Conservation (phyloP, 2,888 invertebrate species). For the Leptopilina drosophilae region DNA sequence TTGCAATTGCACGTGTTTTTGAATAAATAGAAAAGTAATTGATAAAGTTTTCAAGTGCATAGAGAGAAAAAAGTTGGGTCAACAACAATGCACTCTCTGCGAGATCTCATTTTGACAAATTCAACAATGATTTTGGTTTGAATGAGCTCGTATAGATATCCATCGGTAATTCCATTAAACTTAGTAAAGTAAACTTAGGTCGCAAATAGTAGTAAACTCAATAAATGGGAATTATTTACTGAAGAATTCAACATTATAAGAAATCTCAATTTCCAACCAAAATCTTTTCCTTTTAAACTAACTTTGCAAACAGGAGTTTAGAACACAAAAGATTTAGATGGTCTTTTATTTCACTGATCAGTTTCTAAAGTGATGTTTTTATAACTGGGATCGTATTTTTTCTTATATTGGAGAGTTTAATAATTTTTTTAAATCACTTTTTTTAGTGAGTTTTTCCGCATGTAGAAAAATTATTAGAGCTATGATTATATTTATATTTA, state of each 20-base stretch:
- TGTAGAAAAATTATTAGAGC: too few species aligned
- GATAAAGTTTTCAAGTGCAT: neutral
- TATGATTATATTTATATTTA: too few species aligned
- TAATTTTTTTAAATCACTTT: too few species aligned
- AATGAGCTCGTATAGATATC: constrained; percentile 15
- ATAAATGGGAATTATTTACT: constrained; percentile 36
- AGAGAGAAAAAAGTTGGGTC: constrained; percentile 1
- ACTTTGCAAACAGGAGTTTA: constrained; percentile 18
- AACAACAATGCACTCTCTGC: neutral
- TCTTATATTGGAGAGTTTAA: too few species aligned
- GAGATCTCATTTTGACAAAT: neutral
- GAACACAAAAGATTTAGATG: constrained; percentile 11
- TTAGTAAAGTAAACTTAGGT: constrained; percentile 30
- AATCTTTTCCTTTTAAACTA: neutral
- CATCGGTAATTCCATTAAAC: constrained; percentile 38
- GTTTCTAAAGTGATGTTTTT: neutral
- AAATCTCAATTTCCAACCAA: constrained; percentile 3
- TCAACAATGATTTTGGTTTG: constrained; percentile 28
- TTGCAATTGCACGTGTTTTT: too few species aligned
- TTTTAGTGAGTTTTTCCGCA: too few species aligned
- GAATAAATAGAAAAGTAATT: neutral
- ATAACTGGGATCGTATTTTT: too few species aligned
- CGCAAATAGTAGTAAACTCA: constrained; percentile 24
- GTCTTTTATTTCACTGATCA: neutral
- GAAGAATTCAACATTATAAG: constrained; percentile 17